Conservation (phyloP, 2,113 vertebrate species). For the Alethe castanea region DNA sequence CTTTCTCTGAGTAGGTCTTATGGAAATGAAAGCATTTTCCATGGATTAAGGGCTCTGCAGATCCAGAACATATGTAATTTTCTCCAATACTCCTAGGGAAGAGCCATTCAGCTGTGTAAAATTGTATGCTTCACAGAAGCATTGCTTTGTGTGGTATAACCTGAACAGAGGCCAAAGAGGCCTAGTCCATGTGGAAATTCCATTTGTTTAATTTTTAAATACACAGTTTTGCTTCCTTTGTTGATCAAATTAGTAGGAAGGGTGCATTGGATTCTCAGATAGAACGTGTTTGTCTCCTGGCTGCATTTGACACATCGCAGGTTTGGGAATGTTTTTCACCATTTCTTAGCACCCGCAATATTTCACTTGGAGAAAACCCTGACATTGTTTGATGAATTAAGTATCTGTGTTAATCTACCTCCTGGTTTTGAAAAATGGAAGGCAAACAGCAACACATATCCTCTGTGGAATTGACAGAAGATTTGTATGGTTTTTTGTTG, state of each 20-base stretch:
- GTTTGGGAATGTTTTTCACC: neutral
- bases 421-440: conserved; percentile 30
- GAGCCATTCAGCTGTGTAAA: neutral
- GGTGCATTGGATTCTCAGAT: neutral
- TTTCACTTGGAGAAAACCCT: neutral
- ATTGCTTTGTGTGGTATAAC: neutral
- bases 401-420: conserved; percentile 12
- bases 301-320: neutral
- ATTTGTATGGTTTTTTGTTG: neutral
- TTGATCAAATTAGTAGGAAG: neutral
- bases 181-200: neutral
- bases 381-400: conserved; percentile 45
- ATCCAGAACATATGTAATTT: conserved; percentile 23
- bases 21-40: conserved; percentile 29
- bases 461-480: neutral
- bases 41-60: conserved; percentile 20
- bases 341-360: neutral
- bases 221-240: neutral
- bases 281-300: neutral
- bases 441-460: neutral
- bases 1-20: neutral
- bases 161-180: neutral
- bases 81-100: neutral
- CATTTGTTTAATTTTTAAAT: neutral
- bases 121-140: neutral